phyloP scores from a whole-genome alignment of 2,888 invertebrate genomes.

The Anodontia alba region DNA sequence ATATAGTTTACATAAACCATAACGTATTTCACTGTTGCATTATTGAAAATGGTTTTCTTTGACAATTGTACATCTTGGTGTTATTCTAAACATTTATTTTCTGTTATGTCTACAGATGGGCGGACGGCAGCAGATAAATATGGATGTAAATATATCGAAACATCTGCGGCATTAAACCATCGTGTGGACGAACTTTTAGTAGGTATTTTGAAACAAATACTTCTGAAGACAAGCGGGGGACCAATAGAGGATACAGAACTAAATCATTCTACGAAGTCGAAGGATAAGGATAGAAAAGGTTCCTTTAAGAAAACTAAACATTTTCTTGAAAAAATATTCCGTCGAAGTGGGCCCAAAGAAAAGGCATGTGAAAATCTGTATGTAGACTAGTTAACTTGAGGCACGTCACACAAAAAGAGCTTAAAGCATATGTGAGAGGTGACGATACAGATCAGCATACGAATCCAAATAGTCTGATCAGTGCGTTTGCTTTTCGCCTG shows the following conservation, averaged over 20 bases:
- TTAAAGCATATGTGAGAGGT: too few relatives aligned
- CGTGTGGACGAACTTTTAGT: constrained; percentile 97
- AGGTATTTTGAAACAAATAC: constrained; percentile 95
- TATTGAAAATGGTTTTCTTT: too few relatives aligned
- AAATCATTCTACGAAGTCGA: background rate
- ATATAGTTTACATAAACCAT: too few relatives aligned
- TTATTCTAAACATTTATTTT: background rate
- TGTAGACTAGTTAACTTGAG: constrained; percentile 42
- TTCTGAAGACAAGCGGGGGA: background rate
- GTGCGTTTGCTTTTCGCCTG: too few relatives aligned
- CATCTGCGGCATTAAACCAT: constrained; percentile 98
- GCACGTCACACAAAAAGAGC: too few relatives aligned
- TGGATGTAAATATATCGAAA: constrained; percentile 96
- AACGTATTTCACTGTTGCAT: too few relatives aligned
- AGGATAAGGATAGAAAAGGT: constrained; percentile 13
- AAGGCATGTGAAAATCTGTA: constrained; percentile 52
- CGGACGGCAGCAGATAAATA: constrained; percentile 81
- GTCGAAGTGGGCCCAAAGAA: constrained; percentile 39
- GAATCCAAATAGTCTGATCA: too few relatives aligned
- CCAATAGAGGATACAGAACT: background rate
- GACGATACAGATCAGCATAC: too few relatives aligned
- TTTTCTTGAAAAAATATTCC: constrained; percentile 27
- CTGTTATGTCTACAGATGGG: constrained; percentile 64
- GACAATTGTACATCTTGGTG: too few relatives aligned
- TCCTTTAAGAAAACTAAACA: constrained; percentile 28